Evolutionary conservation across 2,113 vertebrate genomes (phyloP).

Genomic region (Cromileptes altivelis): DNA sequence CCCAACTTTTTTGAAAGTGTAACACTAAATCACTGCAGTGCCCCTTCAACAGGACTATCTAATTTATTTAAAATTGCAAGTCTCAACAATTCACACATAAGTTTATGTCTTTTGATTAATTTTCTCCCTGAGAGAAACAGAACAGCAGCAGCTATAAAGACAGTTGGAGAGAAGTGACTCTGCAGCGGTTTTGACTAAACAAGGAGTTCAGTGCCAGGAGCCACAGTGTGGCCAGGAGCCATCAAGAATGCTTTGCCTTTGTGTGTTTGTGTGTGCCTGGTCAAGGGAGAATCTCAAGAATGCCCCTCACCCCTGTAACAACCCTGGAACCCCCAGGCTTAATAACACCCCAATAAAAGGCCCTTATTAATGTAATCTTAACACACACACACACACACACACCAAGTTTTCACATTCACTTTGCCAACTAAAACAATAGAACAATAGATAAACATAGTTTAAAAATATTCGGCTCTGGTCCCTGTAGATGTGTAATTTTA

Average conservation of each 20-base stretch:
- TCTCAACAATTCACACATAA: neutral
- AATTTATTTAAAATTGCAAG: neutral
- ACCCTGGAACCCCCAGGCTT: constrained; percentile 61
- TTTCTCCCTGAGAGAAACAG: constrained; percentile 17
- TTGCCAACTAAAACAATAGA: constrained; percentile 51
- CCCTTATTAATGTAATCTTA: constrained; percentile 35
- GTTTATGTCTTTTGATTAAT: neutral
- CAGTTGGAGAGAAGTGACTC: constrained; percentile 52
- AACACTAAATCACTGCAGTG: neutral
- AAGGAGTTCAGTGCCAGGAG: constrained; percentile 78
- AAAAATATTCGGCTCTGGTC: neutral
- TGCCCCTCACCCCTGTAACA: constrained; percentile 71
- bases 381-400: constrained; percentile 16
- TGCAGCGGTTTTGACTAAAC: constrained; percentile 80
- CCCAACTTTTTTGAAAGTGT: neutral
- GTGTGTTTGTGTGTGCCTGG: constrained; percentile 60
- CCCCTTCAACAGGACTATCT: neutral
- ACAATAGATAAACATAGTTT: constrained; percentile 17
- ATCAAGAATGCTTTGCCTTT: constrained; percentile 74
- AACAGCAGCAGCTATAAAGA: constrained; percentile 27
- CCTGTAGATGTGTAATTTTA: constrained; percentile 6
- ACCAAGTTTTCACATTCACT: constrained; percentile 2
- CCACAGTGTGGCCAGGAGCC: constrained; percentile 65
- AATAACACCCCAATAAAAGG: constrained; percentile 70
- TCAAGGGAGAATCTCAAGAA: constrained; percentile 82